Conservation (phyloP, 2,888 invertebrate genomes). For the Euzophera pinguis region DNA sequence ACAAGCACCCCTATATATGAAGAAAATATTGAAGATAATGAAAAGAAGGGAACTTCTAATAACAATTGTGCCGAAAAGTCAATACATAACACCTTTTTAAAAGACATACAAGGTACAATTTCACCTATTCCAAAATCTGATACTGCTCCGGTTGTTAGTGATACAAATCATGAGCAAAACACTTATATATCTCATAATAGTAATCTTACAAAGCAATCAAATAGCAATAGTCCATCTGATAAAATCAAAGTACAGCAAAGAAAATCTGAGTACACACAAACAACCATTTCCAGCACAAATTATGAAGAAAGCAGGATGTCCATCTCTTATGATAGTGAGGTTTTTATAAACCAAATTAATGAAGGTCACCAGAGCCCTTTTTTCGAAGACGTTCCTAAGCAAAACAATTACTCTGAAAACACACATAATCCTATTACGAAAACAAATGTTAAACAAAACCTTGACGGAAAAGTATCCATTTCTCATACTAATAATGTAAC, state of each 20-base stretch:
- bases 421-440: neutral
- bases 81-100: neutral
- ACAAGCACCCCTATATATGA: constrained; percentile 13
- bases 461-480: neutral
- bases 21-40: constrained; percentile 11
- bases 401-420: neutral
- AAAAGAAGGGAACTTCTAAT: neutral
- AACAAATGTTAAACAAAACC: neutral
- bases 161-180: neutral
- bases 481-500: neutral
- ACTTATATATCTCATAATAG: too few relatives aligned
- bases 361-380: neutral
- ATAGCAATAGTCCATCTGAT: neutral
- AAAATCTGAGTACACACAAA: neutral
- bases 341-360: neutral
- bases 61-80: neutral
- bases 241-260: neutral
- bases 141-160: neutral
- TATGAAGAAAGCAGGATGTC: constrained; percentile 2
- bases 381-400: neutral
- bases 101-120: neutral
- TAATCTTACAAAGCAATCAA: neutral
- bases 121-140: neutral
- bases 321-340: constrained; percentile 12
- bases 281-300: neutral